These are phyloP conservation scores for Glyptemys insculpta DNA, from an alignment of 2,797 vertebrate species.

Conservation along the genomic window DNA sequence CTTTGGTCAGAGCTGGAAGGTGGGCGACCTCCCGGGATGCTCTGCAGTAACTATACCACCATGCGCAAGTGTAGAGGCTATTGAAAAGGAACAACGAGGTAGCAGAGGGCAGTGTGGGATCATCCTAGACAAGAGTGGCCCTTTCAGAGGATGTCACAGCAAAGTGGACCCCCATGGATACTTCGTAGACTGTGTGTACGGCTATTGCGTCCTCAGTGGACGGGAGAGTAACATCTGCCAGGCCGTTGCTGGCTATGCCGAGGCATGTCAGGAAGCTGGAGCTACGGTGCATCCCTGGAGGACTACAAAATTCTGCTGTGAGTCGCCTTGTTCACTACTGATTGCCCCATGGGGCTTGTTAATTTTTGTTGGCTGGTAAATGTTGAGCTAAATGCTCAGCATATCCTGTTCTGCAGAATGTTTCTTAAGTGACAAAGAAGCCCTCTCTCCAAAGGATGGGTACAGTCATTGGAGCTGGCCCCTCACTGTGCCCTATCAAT, in stretches of 20 bases:
- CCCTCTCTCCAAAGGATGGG: no score
- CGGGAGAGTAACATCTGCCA: constrained; percentile 12
- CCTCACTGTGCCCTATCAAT: no score
- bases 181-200: constrained; percentile 70
- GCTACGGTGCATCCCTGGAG: constrained; percentile 60
- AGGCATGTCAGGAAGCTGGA: constrained; percentile 53
- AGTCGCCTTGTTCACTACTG: constrained; percentile 3
- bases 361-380: not conserved
- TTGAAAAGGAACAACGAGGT: constrained; percentile 62
- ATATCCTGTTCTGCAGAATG: no score
- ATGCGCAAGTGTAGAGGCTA: constrained; percentile 70
- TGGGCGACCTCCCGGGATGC: constrained; percentile 67
- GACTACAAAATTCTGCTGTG: constrained; percentile 65
- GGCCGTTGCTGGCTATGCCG: constrained; percentile 40
- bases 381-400: not conserved
- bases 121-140: constrained; percentile 68
- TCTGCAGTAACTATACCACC: constrained; percentile 52
- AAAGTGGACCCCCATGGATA: constrained; percentile 72
- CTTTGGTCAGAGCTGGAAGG: constrained; percentile 80
- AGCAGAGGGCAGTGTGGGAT: constrained; percentile 76
- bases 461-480: no score
- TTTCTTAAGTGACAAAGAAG: no score
- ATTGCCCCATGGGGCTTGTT: not conserved
- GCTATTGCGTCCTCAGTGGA: constrained; percentile 47
- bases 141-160: constrained; percentile 79